phyloP scores from a whole-genome alignment of 2,113 vertebrate species.

The Symphodus melops region DNA sequence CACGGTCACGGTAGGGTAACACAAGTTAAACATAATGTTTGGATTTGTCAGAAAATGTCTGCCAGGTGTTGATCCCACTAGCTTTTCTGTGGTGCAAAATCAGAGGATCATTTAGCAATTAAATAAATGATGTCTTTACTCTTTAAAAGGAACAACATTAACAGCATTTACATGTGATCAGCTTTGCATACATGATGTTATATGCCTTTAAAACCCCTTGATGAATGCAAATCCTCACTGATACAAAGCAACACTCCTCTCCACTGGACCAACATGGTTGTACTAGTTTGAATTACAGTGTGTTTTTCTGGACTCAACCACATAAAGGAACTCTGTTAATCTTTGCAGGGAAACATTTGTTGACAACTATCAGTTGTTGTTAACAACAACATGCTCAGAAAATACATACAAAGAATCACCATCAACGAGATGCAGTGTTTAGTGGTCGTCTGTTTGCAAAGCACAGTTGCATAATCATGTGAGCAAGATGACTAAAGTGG shows the following conservation, averaged over 20 bases:
- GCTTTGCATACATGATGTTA: not conserved
- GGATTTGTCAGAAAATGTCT: not conserved
- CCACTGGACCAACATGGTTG: too few species aligned
- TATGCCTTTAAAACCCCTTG: not conserved
- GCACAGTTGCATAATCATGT: not conserved
- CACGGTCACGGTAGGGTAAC: not conserved
- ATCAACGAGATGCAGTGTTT: not conserved
- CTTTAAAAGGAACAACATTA: not conserved
- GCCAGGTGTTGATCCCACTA: not conserved
- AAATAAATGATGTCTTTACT: not conserved
- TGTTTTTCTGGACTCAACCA: too few species aligned
- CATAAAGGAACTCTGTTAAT: too few species aligned
- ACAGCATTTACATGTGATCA: not conserved
- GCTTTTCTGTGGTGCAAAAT: not conserved
- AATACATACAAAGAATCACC: not conserved
- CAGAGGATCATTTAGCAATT: not conserved
- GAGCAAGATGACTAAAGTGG: not conserved
- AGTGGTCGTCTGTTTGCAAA: not conserved
- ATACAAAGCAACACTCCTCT: too few species aligned
- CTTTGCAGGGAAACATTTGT: too few species aligned
- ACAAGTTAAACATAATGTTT: not conserved
- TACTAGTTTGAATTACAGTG: too few species aligned
- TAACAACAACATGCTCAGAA: too few species aligned
- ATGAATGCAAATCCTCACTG: too few species aligned
- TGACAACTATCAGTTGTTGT: too few species aligned